Base-by-base conservation (phyloP, 35 echinoderm and acorn worm genomes). In the Anneissia japonica region DNA sequence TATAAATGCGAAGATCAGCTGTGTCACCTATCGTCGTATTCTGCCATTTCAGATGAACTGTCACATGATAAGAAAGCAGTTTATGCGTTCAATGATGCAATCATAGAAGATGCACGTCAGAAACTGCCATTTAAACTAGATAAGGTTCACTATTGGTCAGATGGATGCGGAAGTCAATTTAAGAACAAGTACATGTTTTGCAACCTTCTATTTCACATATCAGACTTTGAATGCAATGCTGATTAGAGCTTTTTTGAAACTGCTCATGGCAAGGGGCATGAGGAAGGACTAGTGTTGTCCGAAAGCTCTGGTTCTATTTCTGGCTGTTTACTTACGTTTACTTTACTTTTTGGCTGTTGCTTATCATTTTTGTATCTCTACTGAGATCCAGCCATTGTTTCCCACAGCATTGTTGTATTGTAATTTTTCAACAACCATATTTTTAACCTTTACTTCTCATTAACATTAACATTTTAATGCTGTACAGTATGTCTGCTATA, bases 61-160 rank as follows among this genome's bases (percentile, higher is more conserved):
- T 75, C 64, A 2, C 88, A 89, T 84, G 51, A 46, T 13, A 89
- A 89, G 72, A 29, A 83, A 36, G 79, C 88, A 9, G 88, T 84
- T 2, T 39, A 76, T 74, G 79, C 88, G 1, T 89, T 89, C 46
- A 89, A 84, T 10, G 37, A 89, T 45, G 73, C 83, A 23, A 34
- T 89, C 7, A 16, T 89, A 33, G 37, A 89, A 19, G 88, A 89
- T 51, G 26, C 84, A 19, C 12, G 31, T 11, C 29, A 81, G 30
- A 64, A 83, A 46, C 56, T 89, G 35, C 80, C 80, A 83, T 89
- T 89, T 73, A 13, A 36, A n/a, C n/a, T n/a, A n/a, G n/a, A n/a
- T n/a, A n/a, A 88, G 33, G 77, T 88, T 30, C 77, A 88, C 10
- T 88, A 88, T 55, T 88, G 86, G 86, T 88, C 86, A 0, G 86